These are phyloP conservation scores for Apis dorsata DNA, from an alignment of 1,140 invertebrate genomes.

Conservation along the genomic window DNA sequence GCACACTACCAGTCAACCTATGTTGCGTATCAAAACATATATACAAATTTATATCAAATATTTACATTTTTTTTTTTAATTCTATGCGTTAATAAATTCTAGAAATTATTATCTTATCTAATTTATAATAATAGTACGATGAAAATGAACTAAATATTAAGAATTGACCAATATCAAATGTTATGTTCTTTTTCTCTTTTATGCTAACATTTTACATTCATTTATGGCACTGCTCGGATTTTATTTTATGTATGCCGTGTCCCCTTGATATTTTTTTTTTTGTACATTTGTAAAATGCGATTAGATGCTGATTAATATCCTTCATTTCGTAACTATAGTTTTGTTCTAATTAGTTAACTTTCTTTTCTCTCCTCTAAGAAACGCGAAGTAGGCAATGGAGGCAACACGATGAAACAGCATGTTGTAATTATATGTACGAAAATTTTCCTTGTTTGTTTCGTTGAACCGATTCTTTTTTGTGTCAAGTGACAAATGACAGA, in stretches of 20 bases:
- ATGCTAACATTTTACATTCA: conserved; percentile 59
- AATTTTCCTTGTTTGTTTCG: conserved; percentile 52
- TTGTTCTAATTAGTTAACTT: conserved; percentile 27
- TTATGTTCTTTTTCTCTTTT: conserved; percentile 23
- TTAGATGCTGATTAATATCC: conserved; percentile 35
- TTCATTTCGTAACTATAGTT: conserved; percentile 40
- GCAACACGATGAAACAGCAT: conserved; percentile 32
- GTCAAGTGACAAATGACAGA: not conserved
- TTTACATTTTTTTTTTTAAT: conserved; percentile 66
- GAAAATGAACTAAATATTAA: conserved; percentile 59
- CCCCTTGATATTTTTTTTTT: conserved; percentile 10
- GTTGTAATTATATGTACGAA: conserved; percentile 45
- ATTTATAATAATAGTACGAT: conserved; percentile 45
- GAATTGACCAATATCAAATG: conserved; percentile 58
- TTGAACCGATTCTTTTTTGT: conserved; percentile 37
- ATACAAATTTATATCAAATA: conserved; percentile 67
- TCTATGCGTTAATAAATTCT: conserved; percentile 54
- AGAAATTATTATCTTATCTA: conserved; percentile 57
- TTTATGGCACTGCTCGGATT: conserved; percentile 61
- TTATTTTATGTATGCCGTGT: conserved; percentile 49
- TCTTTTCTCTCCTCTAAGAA: conserved; percentile 6
- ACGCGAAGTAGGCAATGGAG: conserved; percentile 27
- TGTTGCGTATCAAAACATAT: conserved; percentile 63
- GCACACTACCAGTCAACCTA: conserved; percentile 40
- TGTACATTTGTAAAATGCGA: conserved; percentile 46